A percentile compares a stretch with the other conserved stretches of the same genome.
Evolutionary conservation across 2,888 invertebrate genomes (phyloP).

Genomic region (Lypha dubia): DNA sequence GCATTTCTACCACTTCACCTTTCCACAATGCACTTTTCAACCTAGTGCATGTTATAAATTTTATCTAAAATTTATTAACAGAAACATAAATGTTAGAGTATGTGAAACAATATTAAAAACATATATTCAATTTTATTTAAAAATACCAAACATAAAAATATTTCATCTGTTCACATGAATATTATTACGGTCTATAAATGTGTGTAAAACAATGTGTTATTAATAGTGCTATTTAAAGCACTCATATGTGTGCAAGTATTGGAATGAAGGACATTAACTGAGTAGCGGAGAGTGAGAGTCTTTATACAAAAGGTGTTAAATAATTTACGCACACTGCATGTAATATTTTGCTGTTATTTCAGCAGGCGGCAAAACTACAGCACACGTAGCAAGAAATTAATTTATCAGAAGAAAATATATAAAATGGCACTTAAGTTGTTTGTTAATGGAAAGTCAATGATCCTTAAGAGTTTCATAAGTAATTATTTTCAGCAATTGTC

Average conservation of each 20-base stretch:
- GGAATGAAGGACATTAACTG: too few species aligned
- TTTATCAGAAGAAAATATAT: constrained; percentile 20
- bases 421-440: constrained; percentile 29
- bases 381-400: constrained; percentile 37
- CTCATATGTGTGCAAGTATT: not conserved
- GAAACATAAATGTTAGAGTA: too few species aligned
- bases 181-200: constrained; percentile 27
- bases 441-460: constrained; percentile 66
- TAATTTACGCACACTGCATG: constrained; percentile 25
- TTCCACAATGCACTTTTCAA: too few species aligned
- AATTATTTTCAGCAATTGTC: constrained; percentile 53
- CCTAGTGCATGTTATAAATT: too few species aligned
- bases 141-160: not conserved
- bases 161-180: not conserved
- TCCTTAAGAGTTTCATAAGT: constrained; percentile 60
- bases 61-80: too few species aligned
- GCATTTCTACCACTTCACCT: too few species aligned
- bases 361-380: not conserved
- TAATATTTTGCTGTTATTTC: constrained; percentile 12
- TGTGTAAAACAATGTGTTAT: constrained; percentile 63
- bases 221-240: constrained; percentile 67
- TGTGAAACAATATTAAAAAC: not conserved
- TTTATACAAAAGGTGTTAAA: constrained; percentile 31
- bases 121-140: not conserved
- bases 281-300: not conserved